phyloP scores from a whole-genome alignment of 2,797 vertebrate species.

The Micromesistius poutassou region DNA sequence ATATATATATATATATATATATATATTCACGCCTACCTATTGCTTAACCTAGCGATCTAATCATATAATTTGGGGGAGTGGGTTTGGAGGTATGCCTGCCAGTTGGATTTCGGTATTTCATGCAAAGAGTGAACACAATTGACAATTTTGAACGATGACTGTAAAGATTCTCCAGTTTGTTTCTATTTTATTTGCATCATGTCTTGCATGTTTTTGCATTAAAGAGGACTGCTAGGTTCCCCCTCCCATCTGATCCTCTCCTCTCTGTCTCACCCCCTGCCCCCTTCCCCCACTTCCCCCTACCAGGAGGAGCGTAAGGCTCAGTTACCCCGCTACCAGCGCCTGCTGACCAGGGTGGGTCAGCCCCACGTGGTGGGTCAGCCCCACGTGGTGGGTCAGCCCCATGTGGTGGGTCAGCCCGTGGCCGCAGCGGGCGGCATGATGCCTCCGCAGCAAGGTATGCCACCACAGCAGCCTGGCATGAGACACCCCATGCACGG shows the following conservation, averaged over 20 bases:
- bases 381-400: slow-evolving; percentile 80
- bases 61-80: no score
- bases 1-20: no score
- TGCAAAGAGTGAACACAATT: neutral
- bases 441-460: slow-evolving; percentile 90
- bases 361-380: slow-evolving; percentile 85
- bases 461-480: slow-evolving; percentile 90
- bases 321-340: slow-evolving; percentile 94
- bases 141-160: neutral
- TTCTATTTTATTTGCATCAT: neutral
- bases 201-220: neutral
- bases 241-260: slow-evolving; percentile 49
- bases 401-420: slow-evolving; percentile 80
- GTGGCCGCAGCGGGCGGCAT: slow-evolving; percentile 87
- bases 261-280: slow-evolving; percentile 43
- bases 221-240: slow-evolving; percentile 37
- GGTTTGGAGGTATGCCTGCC: no score
- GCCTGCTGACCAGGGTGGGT: slow-evolving; percentile 85
- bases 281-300: neutral
- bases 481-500: slow-evolving; percentile 98
- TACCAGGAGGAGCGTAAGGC: slow-evolving; percentile 93
- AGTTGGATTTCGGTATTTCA: neutral
- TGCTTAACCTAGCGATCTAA: no score
- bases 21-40: no score
- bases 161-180: neutral